These are phyloP conservation scores for Calameuta pallipes DNA, from an alignment of 2,888 invertebrate species.

Conservation along the genomic window DNA sequence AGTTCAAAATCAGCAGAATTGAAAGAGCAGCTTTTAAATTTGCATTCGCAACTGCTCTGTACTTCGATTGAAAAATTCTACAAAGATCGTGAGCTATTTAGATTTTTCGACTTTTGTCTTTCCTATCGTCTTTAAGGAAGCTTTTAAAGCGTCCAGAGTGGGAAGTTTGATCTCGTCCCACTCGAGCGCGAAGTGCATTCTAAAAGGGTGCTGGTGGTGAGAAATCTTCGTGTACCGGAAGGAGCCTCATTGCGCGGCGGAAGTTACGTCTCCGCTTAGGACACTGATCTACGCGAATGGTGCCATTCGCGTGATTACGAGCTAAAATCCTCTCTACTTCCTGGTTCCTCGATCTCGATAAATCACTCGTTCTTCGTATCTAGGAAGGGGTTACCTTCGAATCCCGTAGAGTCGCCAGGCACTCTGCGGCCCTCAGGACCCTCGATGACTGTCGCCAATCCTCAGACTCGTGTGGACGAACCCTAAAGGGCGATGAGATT, in stretches of 20 bases:
- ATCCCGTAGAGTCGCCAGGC: not conserved
- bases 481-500: constrained; percentile 34
- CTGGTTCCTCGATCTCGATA: constrained; percentile 39
- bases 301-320: not conserved
- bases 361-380: constrained; percentile 34
- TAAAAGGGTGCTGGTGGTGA: no score
- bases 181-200: no score
- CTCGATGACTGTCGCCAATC: not conserved
- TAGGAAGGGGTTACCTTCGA: constrained; percentile 24
- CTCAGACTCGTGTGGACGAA: constrained; percentile 28
- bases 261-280: no score
- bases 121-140: no score
- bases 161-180: not conserved
- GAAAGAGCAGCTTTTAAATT: no score
- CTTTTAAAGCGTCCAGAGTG: no score
- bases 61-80: not conserved
- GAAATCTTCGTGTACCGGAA: no score
- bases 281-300: not conserved
- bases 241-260: no score
- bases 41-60: no score
- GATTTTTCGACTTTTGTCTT: not conserved
- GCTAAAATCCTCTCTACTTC: not conserved
- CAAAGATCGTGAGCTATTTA: not conserved
- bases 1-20: not conserved
- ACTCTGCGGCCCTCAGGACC: not conserved